These are phyloP conservation scores for Rhyacophila evoluta DNA, from an alignment of 2,888 invertebrate species.

Conservation along the genomic window DNA sequence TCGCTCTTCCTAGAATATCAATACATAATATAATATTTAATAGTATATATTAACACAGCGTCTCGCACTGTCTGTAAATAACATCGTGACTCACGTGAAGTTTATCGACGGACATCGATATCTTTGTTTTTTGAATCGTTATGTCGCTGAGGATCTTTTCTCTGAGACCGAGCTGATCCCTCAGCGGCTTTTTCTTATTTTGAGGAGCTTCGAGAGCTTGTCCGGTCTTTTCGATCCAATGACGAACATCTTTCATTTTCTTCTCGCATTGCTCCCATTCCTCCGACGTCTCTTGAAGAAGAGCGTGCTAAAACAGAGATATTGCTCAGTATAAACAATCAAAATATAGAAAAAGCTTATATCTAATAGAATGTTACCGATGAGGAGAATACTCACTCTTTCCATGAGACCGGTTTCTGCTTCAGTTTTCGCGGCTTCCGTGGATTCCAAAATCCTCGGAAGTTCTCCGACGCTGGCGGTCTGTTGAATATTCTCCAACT, in stretches of 20 bases:
- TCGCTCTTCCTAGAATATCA: background rate
- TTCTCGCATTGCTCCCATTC: slow-evolving; percentile 97
- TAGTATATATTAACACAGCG: background rate
- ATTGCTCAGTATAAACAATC: slow-evolving; percentile 38
- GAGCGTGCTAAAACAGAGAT: slow-evolving; percentile 76
- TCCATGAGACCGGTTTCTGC: slow-evolving; percentile 87
- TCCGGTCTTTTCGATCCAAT: slow-evolving; percentile 90
- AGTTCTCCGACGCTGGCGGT: slow-evolving; percentile 88
- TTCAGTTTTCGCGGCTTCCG: slow-evolving; percentile 87
- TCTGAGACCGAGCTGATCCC: slow-evolving; percentile 86
- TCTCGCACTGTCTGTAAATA: background rate
- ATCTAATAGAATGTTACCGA: no score
- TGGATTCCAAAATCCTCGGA: slow-evolving; percentile 85
- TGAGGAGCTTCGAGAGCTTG: slow-evolving; percentile 82
- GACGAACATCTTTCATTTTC: slow-evolving; percentile 89
- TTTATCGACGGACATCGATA: slow-evolving; percentile 90
- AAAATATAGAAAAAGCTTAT: slow-evolving; percentile 28
- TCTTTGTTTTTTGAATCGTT: slow-evolving; percentile 90
- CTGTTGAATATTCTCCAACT: slow-evolving; percentile 85
- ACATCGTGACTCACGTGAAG: slow-evolving; percentile 75
- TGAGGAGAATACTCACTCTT: slow-evolving; percentile 72
- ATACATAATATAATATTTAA: no score
- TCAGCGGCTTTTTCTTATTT: slow-evolving; percentile 86
- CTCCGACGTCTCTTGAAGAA: slow-evolving; percentile 91
- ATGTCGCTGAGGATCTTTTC: slow-evolving; percentile 91